Evolutionary conservation across 2,888 invertebrate genomes (phyloP), one percentile per base, ranked within the genome.

Genomic region (Crepidodera aurea): DNA sequence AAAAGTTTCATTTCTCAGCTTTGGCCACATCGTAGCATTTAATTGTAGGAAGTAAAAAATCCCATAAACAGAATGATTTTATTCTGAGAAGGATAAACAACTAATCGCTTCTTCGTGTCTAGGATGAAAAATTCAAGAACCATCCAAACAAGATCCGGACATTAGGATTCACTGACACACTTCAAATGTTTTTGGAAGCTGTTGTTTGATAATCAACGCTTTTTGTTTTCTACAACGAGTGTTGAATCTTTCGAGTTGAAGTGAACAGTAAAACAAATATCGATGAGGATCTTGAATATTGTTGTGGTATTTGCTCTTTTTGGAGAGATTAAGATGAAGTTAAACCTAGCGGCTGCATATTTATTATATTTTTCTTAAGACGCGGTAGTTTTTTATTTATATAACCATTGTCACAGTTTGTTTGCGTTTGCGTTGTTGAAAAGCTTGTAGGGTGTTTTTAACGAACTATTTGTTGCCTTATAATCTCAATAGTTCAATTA

Each of bases 11-110:
- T n/a, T n/a, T n/a, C n/a, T n/a, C n/a, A n/a, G n/a, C n/a, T n/a
- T n/a, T n/a, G n/a, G n/a, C n/a, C n/a, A n/a, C n/a, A n/a, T n/a
- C n/a, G n/a, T n/a, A n/a, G n/a, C n/a, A n/a, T n/a, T n/a, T n/a
- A n/a, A n/a, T n/a, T n/a, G n/a, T n/a, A n/a, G n/a, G n/a, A n/a
- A n/a, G n/a, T n/a, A 10, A 32, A 32, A 32, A 32, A n/a, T 32
- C 32, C 12, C 32, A 32, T 32, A 32, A 5, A 27, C 12, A 25
- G 16, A 34, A 57, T 58, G 57, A 59, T 62, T 58, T 57, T 46
- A 57, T 65, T 62, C 62, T 32, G 42, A 60, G 67, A 62, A 65
- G 59, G 56, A 60, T 61, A 67, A 62, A 65, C 61, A 61, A 67
- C 62, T 65, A 62, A 65, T 65, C 57, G 42, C 32, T 51, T 19